Evolutionary conservation across 2,113 vertebrate species (phyloP).

Genomic region (Ibidorhyncha struthersii): DNA sequence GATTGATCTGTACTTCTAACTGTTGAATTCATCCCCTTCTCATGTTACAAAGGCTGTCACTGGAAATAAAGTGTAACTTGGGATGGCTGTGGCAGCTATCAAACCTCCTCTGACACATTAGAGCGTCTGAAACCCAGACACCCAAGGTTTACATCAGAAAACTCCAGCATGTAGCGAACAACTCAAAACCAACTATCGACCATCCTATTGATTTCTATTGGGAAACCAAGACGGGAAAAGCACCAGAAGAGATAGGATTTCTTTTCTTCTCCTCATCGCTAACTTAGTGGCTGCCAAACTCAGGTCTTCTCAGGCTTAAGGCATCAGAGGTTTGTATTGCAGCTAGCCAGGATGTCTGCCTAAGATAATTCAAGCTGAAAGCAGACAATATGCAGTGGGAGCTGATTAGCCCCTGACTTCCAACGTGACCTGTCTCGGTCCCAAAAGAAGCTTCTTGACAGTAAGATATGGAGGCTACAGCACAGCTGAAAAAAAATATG

Average conservation of each 20-base stretch:
- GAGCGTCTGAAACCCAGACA: slow-evolving; percentile 73
- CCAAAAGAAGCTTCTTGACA: slow-evolving; percentile 64
- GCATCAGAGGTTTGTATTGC: slow-evolving; percentile 72
- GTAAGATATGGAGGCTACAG: slow-evolving; percentile 15
- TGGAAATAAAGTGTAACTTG: slow-evolving; percentile 77
- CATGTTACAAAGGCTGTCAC: slow-evolving; percentile 74
- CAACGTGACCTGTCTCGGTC: slow-evolving; percentile 63
- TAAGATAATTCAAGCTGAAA: slow-evolving; percentile 79
- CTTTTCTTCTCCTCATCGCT: slow-evolving; percentile 57
- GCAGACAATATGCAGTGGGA: slow-evolving; percentile 70
- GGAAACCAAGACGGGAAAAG: slow-evolving; percentile 76
- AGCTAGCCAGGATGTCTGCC: slow-evolving; percentile 81
- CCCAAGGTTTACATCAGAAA: slow-evolving; percentile 77
- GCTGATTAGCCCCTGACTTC: slow-evolving; percentile 72
- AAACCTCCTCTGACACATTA: slow-evolving; percentile 75
- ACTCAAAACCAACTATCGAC: slow-evolving; percentile 85
- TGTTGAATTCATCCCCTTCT: slow-evolving; percentile 73
- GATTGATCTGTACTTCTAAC: slow-evolving; percentile 70
- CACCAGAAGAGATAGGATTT: slow-evolving; percentile 81
- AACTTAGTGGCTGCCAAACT: slow-evolving; percentile 72
- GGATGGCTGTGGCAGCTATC: slow-evolving; percentile 69
- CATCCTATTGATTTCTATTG: slow-evolving; percentile 80
- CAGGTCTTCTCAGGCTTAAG: slow-evolving; percentile 67
- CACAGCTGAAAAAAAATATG: slow-evolving; percentile 16
- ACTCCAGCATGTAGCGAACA: slow-evolving; percentile 76